Evolutionary conservation across 2,113 vertebrate species (phyloP).

Genomic region (Takifugu flavidus): DNA sequence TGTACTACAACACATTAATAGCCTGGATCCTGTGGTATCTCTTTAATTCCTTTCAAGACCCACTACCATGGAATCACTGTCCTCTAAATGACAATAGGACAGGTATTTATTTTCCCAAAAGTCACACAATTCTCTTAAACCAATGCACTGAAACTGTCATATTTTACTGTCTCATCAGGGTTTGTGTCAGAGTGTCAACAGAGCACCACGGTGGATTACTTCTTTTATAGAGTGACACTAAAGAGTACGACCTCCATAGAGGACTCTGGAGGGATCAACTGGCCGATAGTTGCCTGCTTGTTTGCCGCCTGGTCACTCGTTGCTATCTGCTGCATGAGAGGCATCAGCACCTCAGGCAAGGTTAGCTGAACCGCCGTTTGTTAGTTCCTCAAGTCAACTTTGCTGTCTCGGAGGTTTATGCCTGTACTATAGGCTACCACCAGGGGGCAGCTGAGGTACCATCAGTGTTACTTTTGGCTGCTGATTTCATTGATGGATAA

Average conservation of each 20-base stretch:
- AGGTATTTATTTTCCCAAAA: conserved; percentile 64
- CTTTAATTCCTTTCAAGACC: conserved; percentile 67
- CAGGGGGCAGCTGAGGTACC: too few species aligned
- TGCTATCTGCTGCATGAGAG: conserved; percentile 81
- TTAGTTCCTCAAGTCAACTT: conserved; percentile 46
- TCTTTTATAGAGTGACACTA: conserved; percentile 87
- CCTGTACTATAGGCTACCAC: too few species aligned
- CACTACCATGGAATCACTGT: conserved; percentile 85
- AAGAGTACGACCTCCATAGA: conserved; percentile 78
- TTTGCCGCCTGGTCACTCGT: conserved; percentile 81
- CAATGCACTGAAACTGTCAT: background rate
- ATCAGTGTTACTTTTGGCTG: too few species aligned
- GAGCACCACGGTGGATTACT: conserved; percentile 88
- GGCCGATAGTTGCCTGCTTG: conserved; percentile 84
- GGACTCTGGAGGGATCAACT: conserved; percentile 80
- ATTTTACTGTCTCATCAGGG: conserved; percentile 58
- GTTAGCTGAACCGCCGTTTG: too few species aligned
- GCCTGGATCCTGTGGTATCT: conserved; percentile 77
- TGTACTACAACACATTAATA: conserved; percentile 91
- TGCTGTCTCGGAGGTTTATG: too few species aligned
- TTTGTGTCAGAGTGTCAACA: conserved; percentile 77
- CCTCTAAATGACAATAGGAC: conserved; percentile 77
- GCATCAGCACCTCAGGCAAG: conserved; percentile 80
- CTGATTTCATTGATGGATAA: background rate
- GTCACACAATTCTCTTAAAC: background rate